Percentiles rank a stretch among this genome's conserved stretches.
phyloP scores from a whole-genome alignment of 2,113 vertebrate species.

The Takifugu flavidus region DNA sequence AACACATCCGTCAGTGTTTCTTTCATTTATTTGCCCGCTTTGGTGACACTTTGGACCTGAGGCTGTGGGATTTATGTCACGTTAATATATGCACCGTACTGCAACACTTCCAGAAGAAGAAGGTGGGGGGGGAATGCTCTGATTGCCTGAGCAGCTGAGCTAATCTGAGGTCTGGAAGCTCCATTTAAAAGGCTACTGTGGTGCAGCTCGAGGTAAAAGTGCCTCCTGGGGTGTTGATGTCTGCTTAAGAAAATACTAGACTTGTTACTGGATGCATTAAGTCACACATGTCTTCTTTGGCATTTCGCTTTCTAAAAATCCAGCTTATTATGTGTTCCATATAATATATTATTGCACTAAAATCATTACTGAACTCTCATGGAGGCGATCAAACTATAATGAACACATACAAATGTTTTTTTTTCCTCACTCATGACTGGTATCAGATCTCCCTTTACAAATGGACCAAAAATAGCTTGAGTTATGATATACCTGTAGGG shows the following conservation, averaged over 20 bases:
- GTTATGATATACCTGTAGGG: too few species aligned
- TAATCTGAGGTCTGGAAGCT: constrained; percentile 60
- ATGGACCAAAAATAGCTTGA: too few species aligned
- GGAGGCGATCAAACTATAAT: too few species aligned
- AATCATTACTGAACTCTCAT: too few species aligned
- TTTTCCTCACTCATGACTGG: too few species aligned
- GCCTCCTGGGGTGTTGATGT: constrained; percentile 38
- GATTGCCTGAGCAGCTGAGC: constrained; percentile 75
- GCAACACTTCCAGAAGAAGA: constrained; percentile 28
- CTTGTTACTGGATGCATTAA: constrained; percentile 58
- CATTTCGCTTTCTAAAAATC: too few species aligned
- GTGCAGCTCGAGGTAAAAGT: constrained; percentile 32
- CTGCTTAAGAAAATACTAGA: constrained; percentile 41
- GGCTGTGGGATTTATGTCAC: constrained; percentile 53
- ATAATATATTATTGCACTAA: too few species aligned
- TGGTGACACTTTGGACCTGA: constrained; percentile 50
- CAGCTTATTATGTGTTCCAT: too few species aligned
- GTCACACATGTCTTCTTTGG: constrained; percentile 32
- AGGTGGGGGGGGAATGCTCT: constrained; percentile 20
- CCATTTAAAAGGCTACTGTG: constrained; percentile 58
- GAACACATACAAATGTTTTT: too few species aligned
- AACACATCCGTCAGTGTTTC: constrained; percentile 54
- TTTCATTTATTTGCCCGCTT: constrained; percentile 52
- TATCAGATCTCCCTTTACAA: too few species aligned
- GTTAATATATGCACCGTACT: constrained; percentile 43